A percentile compares a stretch with the other conserved stretches of the same genome.
These are phyloP conservation scores for Sula dactylatra DNA, from an alignment of 2,113 vertebrate genomes.

Conservation along the genomic window DNA sequence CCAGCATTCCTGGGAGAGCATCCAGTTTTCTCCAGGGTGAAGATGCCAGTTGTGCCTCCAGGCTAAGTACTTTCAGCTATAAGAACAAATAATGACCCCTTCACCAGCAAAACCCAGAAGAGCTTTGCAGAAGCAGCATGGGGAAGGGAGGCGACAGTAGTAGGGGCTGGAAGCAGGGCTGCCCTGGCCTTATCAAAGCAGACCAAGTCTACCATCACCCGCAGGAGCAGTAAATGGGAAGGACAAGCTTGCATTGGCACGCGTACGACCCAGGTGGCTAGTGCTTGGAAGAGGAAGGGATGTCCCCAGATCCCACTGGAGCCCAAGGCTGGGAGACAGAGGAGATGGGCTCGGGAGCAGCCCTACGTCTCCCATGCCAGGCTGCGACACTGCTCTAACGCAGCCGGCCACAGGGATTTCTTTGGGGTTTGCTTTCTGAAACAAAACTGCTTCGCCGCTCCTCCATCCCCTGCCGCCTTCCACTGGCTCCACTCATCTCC, in stretches of 20 bases:
- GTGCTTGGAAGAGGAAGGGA: background rate
- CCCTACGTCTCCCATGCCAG: accelerated
- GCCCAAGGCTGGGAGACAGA: background rate
- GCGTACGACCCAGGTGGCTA: accelerated
- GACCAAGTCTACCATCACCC: background rate
- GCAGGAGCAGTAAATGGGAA: accelerated
- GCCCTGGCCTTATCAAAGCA: accelerated
- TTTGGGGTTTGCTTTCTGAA: background rate
- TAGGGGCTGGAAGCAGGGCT: background rate
- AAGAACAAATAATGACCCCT: background rate
- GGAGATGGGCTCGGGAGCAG: accelerated
- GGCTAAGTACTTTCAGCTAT: background rate
- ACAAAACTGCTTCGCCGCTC: background rate
- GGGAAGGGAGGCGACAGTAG: background rate
- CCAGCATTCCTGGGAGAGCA: background rate
- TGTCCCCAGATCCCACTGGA: background rate
- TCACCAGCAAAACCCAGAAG: background rate
- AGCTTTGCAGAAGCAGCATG: background rate
- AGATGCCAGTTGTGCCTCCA: background rate
- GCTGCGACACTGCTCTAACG: background rate
- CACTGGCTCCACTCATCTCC: background rate
- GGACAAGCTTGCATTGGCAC: background rate
- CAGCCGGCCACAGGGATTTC: background rate
- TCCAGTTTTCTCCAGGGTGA: background rate
- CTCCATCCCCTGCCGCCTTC: background rate